phyloP scores from a whole-genome alignment of 2,113 vertebrate genomes.

The Aptenodytes patagonicus region DNA sequence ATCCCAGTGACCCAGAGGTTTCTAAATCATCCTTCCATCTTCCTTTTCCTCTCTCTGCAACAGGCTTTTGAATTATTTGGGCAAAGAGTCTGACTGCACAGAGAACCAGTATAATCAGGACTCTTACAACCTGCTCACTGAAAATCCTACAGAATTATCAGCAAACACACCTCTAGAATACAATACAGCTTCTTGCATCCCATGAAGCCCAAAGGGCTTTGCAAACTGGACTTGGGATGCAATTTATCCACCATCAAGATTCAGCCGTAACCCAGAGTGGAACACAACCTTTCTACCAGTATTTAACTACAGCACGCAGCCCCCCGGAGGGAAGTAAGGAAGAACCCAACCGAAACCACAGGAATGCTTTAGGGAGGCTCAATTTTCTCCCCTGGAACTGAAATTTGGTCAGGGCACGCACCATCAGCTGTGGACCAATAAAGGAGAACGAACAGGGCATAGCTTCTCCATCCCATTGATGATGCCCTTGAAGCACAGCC shows the following conservation, averaged over 20 bases:
- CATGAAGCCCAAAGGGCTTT: neutral
- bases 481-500: neutral
- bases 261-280: neutral
- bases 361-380: neutral
- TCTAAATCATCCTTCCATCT: neutral
- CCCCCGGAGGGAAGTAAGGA: neutral
- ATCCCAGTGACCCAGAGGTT: neutral
- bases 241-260: neutral
- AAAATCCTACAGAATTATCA: constrained; percentile 27
- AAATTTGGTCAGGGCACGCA: neutral
- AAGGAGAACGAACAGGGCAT: neutral
- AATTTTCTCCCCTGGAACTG: neutral
- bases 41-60: neutral
- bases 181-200: neutral
- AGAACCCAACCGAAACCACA: neutral
- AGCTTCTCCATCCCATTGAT: accelerated
- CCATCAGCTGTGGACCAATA: accelerated
- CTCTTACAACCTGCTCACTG: neutral
- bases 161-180: neutral
- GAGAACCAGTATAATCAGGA: neutral
- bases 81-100: neutral
- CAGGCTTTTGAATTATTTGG: neutral
- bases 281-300: neutral
- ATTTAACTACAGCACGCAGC: neutral
- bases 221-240: neutral